Conservation (phyloP, 2,888 invertebrate species). For the Leptopilina myrica region DNA sequence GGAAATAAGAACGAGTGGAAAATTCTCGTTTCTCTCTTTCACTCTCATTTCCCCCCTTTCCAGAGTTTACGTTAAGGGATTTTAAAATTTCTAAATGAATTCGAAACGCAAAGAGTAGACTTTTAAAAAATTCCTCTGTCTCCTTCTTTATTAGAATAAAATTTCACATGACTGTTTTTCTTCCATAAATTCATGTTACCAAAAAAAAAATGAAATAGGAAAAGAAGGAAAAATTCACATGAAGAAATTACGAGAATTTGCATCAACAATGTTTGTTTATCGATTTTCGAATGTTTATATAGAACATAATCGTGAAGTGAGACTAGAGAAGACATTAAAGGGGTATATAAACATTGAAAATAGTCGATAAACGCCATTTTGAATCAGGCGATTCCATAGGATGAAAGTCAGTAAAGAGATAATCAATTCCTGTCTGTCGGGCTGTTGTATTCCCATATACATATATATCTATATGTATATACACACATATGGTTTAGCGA, state of each 20-base stretch:
- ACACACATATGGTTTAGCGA: constrained; percentile 35
- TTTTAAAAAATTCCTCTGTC: too few species aligned
- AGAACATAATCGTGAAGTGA: not conserved
- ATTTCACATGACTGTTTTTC: too few species aligned
- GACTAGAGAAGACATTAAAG: not conserved
- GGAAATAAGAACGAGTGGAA: too few species aligned
- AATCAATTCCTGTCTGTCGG: constrained; percentile 27
- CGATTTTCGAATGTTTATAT: not conserved
- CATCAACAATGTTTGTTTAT: too few species aligned
- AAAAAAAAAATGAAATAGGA: not conserved
- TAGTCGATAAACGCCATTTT: constrained; percentile 2
- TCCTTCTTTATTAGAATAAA: too few species aligned
- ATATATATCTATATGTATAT: constrained; percentile 42
- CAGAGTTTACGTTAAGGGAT: too few species aligned
- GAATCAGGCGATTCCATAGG: constrained; percentile 16
- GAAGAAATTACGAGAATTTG: too few species aligned
- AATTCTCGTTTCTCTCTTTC: too few species aligned
- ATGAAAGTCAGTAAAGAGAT: constrained; percentile 35
- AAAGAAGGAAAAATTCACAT: not conserved
- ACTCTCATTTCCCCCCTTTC: too few species aligned
- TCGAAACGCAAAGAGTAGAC: too few species aligned
- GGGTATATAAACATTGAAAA: constrained; percentile 31
- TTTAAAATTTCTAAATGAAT: too few species aligned
- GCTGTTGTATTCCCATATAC: constrained; percentile 25
- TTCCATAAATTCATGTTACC: too few species aligned